Base-by-base conservation (phyloP, 2,888 invertebrate genomes). In the Vanessa cardui region DNA sequence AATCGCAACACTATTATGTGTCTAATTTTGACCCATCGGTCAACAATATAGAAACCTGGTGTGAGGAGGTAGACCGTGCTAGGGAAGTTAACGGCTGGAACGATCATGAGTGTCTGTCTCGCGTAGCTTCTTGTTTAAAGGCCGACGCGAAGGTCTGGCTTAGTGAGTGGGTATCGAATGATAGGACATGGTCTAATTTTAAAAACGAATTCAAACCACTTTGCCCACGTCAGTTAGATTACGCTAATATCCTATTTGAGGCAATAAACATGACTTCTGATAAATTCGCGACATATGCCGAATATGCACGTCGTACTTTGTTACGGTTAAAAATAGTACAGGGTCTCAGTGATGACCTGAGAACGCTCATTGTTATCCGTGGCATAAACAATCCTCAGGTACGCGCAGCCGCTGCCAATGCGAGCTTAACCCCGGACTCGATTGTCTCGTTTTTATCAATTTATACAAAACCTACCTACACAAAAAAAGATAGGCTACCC, bases 1-100 rank as follows among this genome's bases (percentile, higher is more conserved):
- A 60, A 33, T 62, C 65, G 33, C 65, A 64, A 26, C 44, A 69
- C 44, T 72, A 69, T 62, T 74, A 56, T 26, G 58, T 72, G 6
- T 74, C 74, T 0, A 74, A 66, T 46, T 72, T 74, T 26, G 72
- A 72, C 44, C 68, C 71, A 5, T 49, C 60, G 3, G 64, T 66
- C 16, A 56, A 71, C 44, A 58, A 64, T 46, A 66, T 71, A 12
- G 66, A 68, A 52, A 26, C 58, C 47, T 71, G 68, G 71, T 71
- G 71, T 18, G 58, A 63, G 18, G 71, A 71, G 45, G 68, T 71
- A 18, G 71, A 71, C 12, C 60, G 71, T n/a, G 71, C 71, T 44
- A 47, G 16, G 54, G 15, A 9, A 5, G 44, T 39, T 1, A 73
- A 73, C 47, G 39, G 44, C 12, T 73, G 73, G 72, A 61, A 58